Conservation (phyloP, 2,113 vertebrate species). For the Tapirus terrestris region DNA sequence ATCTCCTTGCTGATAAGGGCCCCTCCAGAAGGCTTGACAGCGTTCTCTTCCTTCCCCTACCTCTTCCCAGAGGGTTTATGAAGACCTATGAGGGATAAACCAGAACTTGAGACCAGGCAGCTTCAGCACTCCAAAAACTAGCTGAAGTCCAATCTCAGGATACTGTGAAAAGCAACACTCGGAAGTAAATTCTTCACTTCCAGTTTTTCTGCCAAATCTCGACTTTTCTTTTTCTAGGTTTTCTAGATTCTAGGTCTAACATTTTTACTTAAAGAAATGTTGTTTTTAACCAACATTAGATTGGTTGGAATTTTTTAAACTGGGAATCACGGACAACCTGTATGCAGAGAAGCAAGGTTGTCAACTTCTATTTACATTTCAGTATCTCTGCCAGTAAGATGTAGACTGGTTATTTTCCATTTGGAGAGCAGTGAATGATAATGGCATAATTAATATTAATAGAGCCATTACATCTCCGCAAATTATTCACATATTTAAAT, state of each 20-base stretch:
- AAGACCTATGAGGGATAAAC: neutral
- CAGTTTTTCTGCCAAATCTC: neutral
- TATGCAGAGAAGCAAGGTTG: neutral
- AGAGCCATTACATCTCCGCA: neutral
- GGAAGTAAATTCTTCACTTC: neutral
- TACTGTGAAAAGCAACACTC: neutral
- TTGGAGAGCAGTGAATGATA: constrained; percentile 44
- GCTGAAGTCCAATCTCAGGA: neutral
- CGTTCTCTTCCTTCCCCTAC: neutral
- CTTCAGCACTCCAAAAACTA: neutral
- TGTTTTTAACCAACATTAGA: neutral
- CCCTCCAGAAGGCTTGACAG: neutral
- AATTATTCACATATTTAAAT: constrained; percentile 59
- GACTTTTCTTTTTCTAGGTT: neutral
- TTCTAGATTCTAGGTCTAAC: no score
- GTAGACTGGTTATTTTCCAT: neutral
- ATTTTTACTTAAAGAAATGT: no score
- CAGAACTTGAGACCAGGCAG: neutral
- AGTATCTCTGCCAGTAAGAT: neutral
- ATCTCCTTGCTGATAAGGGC: neutral
- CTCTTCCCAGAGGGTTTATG: neutral
- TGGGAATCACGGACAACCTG: neutral
- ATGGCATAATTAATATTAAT: constrained; percentile 73
- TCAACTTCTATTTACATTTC: constrained; percentile 45
- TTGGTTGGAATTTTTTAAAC: neutral